Evolutionary conservation across 2,797 vertebrate species (phyloP).

Genomic region (Cossypha heuglini): DNA sequence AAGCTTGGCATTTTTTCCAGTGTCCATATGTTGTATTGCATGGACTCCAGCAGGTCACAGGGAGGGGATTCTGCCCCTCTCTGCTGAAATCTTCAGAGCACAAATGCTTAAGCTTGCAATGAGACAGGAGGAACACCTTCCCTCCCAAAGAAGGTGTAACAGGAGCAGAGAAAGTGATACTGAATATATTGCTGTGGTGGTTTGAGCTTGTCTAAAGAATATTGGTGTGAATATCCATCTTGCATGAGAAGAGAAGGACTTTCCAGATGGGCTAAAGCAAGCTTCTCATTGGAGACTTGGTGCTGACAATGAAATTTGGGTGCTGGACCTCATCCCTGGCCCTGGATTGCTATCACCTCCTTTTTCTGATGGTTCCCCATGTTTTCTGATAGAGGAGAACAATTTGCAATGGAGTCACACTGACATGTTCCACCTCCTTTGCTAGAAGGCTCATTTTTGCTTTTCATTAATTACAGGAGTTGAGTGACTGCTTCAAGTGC

Average conservation of each 20-base stretch:
- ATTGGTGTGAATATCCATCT: not conserved
- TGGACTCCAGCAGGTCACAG: not conserved
- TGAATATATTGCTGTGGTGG: not conserved
- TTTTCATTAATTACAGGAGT: not conserved
- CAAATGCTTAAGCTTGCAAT: not conserved
- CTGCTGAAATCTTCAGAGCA: not conserved
- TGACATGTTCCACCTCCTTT: not conserved
- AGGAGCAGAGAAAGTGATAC: not conserved
- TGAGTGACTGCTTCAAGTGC: not conserved
- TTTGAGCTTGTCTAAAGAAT: not conserved
- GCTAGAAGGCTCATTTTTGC: not conserved
- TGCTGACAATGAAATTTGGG: not conserved
- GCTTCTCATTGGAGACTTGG: not conserved
- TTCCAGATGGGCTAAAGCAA: not conserved
- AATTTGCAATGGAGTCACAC: rapidly evolving
- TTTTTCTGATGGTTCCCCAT: not conserved
- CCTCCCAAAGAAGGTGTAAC: not conserved
- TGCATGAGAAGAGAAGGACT: not conserved
- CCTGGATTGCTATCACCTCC: not conserved
- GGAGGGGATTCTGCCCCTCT: not conserved
- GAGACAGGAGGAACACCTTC: not conserved
- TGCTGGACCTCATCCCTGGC: not conserved
- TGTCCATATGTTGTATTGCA: not conserved
- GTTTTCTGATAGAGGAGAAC: not conserved
- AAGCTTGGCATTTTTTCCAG: not conserved